Conservation (phyloP, 2,797 vertebrate species). For the Phrynocephalus vlangalii region DNA sequence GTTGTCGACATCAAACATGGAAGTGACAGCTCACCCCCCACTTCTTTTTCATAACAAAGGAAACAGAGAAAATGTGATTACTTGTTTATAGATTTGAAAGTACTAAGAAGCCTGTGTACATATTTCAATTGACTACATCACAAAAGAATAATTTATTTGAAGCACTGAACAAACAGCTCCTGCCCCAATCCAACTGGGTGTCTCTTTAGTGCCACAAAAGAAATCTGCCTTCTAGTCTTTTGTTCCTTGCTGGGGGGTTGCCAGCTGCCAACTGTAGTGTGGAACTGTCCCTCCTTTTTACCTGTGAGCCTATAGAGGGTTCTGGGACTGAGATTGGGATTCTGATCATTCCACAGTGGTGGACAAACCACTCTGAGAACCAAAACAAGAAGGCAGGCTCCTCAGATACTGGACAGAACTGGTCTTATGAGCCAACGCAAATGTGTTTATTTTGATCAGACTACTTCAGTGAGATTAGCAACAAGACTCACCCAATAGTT, state of each 20-base stretch:
- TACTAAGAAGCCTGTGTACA: constrained; percentile 66
- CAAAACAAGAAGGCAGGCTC: too few relatives aligned
- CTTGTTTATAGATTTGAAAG: constrained; percentile 73
- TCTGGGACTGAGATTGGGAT: too few relatives aligned
- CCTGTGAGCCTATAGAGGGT: too few relatives aligned
- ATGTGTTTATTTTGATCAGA: too few relatives aligned
- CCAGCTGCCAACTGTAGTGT: neutral
- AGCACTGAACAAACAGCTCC: constrained; percentile 66
- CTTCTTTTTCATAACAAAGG: constrained; percentile 61
- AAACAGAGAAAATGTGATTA: constrained; percentile 69
- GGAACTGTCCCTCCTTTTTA: too few relatives aligned
- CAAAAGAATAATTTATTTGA: constrained; percentile 74
- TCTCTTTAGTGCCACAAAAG: neutral
- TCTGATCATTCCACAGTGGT: too few relatives aligned
- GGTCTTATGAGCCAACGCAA: too few relatives aligned
- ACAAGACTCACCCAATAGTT: too few relatives aligned
- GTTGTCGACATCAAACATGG: constrained; percentile 70
- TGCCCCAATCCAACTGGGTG: constrained; percentile 26
- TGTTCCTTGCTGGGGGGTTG: constrained; percentile 8
- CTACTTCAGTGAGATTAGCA: too few relatives aligned
- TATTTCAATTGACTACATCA: constrained; percentile 71
- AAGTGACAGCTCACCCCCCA: constrained; percentile 62
- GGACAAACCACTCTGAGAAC: too few relatives aligned
- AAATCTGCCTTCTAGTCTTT: constrained; percentile 56
- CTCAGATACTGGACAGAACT: too few relatives aligned